These are phyloP conservation scores for Melinopterus prodromus DNA, from an alignment of 2,888 invertebrate genomes.

Conservation along the genomic window DNA sequence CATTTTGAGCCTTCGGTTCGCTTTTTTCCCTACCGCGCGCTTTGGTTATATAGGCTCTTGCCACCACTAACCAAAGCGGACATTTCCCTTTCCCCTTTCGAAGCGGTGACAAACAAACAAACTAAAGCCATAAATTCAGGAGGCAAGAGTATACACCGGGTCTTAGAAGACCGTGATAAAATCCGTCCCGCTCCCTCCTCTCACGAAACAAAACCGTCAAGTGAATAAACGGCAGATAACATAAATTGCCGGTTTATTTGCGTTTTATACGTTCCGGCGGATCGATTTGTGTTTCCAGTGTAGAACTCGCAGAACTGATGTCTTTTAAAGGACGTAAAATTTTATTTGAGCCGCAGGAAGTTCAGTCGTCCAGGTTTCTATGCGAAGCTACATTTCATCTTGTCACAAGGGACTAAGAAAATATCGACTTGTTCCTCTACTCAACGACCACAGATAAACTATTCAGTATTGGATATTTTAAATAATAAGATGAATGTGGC, in stretches of 20 bases:
- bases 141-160: background rate
- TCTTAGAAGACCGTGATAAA: background rate
- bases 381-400: too few species aligned
- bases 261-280: background rate
- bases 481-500: too few species aligned
- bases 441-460: too few species aligned
- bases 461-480: too few species aligned
- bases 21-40: background rate
- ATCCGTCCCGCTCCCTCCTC: background rate
- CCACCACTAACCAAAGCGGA: background rate
- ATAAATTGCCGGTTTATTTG: background rate
- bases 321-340: background rate
- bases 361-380: too few species aligned
- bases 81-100: background rate
- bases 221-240: conserved; percentile 4
- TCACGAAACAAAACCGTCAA: background rate
- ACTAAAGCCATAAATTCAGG: background rate
- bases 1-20: background rate
- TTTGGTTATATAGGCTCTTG: background rate
- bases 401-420: too few species aligned
- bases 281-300: background rate
- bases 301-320: background rate
- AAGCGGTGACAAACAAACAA: background rate
- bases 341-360: background rate
- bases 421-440: too few species aligned